Base-by-base conservation (phyloP, 1,140 invertebrate species). In the Drosophila bipectinata region DNA sequence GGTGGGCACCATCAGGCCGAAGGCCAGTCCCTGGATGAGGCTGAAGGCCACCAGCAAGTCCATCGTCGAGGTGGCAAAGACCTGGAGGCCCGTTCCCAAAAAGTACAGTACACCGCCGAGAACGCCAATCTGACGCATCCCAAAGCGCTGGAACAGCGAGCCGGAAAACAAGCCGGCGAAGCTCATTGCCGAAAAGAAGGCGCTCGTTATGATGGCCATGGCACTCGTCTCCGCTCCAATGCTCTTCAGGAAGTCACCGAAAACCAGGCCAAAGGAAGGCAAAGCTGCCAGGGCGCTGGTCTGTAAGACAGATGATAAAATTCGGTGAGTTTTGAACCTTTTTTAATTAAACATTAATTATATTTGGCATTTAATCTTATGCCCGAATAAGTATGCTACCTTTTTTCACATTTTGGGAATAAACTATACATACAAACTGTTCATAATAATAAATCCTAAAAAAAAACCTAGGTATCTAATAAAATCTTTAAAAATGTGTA, bases 261-360 rank as follows among this genome's bases (percentile, higher is more conserved):
- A 95, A 15, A 96, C 87, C 26, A 96, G 92, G 2, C 94, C 94
- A 63, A 96, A 95, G 5, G 94, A 94, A 67, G 95, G 92, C 18
- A 94, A 91, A 0, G 93, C 93, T 3, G 93, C 93, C 44, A 93
- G 84, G 1, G 93, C 93, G 47, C 93, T 91, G 80, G 93, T 92
- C 94, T 94, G 81, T 1, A 14, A 14, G 21, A 21, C 2, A 37
- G 12, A 12, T 4, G 12, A 37, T 37, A 0, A 5, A 28, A 28
- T 28, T 12, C 10, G 34, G 34, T 37, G 34, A 37, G 34, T 37
- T 37, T 0, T n/a, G 4, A n/a, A 41, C 1, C 14, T 18, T 44
- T 44, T 44, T 18, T 44, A 6, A 0, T 9, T 44, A 3, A 12
- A n/a, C 0, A n/a, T 12, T 37, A n/a, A 12, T 30, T 10, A 28